A percentile compares a stretch with the other conserved stretches of the same genome.
Conservation (phyloP, 2,113 vertebrate species). For the Diadophis punctatus region DNA sequence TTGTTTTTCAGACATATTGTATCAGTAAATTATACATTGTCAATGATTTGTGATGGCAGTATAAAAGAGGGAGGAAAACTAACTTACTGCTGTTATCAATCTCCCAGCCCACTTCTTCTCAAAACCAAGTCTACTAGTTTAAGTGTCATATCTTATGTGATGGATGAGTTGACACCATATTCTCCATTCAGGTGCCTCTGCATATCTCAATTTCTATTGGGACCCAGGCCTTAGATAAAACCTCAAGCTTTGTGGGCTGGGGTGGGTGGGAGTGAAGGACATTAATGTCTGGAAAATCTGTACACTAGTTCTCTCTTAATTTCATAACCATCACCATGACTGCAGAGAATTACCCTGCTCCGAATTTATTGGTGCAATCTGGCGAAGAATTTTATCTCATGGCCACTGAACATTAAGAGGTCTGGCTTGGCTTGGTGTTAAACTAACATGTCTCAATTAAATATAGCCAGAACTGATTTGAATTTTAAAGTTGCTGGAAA, state of each 20-base stretch:
- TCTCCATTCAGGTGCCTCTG: not conserved
- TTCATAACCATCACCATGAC: constrained; percentile 45
- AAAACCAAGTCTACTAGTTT: not conserved
- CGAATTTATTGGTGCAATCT: constrained; percentile 72
- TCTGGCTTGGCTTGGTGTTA: constrained; percentile 75
- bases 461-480: constrained; percentile 71
- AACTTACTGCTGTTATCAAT: not conserved
- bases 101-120: not conserved
- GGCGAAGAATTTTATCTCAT: constrained; percentile 69
- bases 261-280: constrained; percentile 26
- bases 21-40: not conserved
- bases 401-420: constrained; percentile 74
- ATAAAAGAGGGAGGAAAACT: not conserved
- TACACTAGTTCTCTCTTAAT: constrained; percentile 51
- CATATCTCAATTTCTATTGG: not conserved
- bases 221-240: not conserved
- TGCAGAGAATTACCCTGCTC: constrained; percentile 56
- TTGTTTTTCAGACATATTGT: not conserved
- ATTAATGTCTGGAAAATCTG: constrained; percentile 10
- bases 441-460: constrained; percentile 77
- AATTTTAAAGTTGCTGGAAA: constrained; percentile 74
- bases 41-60: not conserved
- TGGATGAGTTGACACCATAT: not conserved
- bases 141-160: not conserved
- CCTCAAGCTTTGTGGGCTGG: not conserved